phyloP scores from a whole-genome alignment of 1,140 invertebrate species.

The Hylaeus anthracinus region DNA sequence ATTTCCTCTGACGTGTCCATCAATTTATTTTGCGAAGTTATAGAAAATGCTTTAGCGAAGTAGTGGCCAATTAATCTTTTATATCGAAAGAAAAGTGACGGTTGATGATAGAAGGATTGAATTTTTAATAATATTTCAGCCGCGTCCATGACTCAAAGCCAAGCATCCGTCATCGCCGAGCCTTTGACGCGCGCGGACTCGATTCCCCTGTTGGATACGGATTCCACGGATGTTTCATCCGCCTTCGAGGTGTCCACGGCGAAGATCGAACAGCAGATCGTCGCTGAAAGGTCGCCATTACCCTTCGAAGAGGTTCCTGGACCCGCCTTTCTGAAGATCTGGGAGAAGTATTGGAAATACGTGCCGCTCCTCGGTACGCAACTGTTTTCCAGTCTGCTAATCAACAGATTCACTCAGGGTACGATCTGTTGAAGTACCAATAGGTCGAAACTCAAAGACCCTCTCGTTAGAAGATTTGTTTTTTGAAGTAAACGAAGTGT shows the following conservation, averaged over 20 bases:
- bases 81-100: too few relatives aligned
- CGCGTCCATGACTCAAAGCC: constrained; percentile 20
- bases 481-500: too few relatives aligned
- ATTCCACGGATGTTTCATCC: constrained; percentile 4
- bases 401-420: constrained; percentile 83
- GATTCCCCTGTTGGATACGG: constrained; percentile 38
- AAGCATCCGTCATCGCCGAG: constrained; percentile 18
- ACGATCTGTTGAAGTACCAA: constrained; percentile 69
- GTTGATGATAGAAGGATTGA: too few relatives aligned
- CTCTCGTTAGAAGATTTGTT: background rate
- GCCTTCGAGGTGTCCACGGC: constrained; percentile 32
- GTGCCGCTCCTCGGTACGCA: constrained; percentile 84
- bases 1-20: too few relatives aligned
- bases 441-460: constrained; percentile 34
- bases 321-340: constrained; percentile 81
- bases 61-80: too few relatives aligned
- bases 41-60: too few relatives aligned
- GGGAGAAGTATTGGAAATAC: constrained; percentile 83
- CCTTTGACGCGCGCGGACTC: constrained; percentile 17
- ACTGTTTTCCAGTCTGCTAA: constrained; percentile 82
- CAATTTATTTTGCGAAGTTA: too few relatives aligned
- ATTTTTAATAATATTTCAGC: constrained; percentile 10
- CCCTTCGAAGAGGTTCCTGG: constrained; percentile 85
- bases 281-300: constrained; percentile 61
- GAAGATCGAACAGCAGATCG: background rate